These are phyloP conservation scores for Uropetala carovei DNA, from an alignment of 2,888 invertebrate genomes.

Conservation along the genomic window DNA sequence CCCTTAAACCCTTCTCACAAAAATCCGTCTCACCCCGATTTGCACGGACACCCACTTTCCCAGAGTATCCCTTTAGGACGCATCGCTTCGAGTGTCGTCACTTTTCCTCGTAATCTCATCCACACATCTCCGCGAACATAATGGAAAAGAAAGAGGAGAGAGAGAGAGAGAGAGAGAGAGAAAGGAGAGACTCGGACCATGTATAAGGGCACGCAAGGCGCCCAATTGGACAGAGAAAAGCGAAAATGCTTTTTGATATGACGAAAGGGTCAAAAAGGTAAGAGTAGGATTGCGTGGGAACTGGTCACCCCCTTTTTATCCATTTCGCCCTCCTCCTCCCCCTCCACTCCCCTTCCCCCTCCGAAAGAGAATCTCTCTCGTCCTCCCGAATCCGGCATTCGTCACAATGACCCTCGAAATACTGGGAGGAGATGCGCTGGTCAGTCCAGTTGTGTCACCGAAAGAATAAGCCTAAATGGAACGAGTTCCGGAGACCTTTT, in stretches of 20 bases:
- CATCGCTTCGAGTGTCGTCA: neutral
- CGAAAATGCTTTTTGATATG: constrained; percentile 11
- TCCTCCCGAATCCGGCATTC: neutral
- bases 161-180: neutral
- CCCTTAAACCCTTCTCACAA: neutral
- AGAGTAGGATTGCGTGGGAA: constrained; percentile 1
- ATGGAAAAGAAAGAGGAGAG: neutral
- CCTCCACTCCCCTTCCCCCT: too few species aligned
- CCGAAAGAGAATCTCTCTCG: neutral
- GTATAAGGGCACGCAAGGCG: too few species aligned
- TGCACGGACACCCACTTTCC: neutral
- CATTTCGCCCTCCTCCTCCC: neutral
- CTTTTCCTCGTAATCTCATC: neutral
- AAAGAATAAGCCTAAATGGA: neutral
- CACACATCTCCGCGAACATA: neutral
- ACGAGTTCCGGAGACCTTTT: neutral
- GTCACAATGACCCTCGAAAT: constrained; percentile 18
- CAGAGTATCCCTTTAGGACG: neutral
- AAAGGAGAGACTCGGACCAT: neutral
- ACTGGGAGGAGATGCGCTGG: constrained; percentile 19
- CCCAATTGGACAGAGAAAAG: neutral
- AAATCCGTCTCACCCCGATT: neutral
- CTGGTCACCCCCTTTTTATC: neutral
- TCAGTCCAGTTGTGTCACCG: constrained; percentile 26
- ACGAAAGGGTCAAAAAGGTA: neutral